Percentiles rank a stretch among this genome's conserved stretches.
phyloP scores from a whole-genome alignment of 2,888 invertebrate genomes.

The Campaea margaritaria region DNA sequence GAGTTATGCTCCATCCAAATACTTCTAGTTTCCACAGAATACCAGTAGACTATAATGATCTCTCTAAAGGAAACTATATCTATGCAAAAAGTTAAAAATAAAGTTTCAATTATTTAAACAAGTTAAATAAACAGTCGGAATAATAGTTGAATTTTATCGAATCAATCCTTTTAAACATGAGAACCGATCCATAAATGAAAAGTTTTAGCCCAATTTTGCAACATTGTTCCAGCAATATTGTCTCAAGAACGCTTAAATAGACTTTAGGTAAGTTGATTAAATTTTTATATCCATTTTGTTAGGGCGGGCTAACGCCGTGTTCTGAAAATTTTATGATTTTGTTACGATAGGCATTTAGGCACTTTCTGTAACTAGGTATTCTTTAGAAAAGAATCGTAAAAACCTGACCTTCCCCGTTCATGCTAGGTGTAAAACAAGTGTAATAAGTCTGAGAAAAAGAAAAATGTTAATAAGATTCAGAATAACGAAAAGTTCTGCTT shows the following conservation, averaged over 20 bases:
- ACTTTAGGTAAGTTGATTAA: constrained; percentile 23
- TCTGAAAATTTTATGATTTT: constrained; percentile 26
- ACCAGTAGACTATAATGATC: too few species aligned
- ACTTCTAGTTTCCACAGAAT: too few species aligned
- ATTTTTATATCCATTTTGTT: constrained; percentile 26
- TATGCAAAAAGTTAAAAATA: too few species aligned
- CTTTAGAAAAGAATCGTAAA: neutral
- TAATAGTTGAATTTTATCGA: too few species aligned
- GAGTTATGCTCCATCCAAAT: too few species aligned
- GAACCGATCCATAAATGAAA: too few species aligned
- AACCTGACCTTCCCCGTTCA: neutral
- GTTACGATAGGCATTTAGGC: constrained; percentile 17
- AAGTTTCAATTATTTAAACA: too few species aligned
- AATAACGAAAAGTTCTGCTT: constrained; percentile 14
- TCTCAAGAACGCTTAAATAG: neutral
- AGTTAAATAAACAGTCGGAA: too few species aligned
- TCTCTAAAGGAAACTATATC: too few species aligned
- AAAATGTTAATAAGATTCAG: constrained; percentile 21
- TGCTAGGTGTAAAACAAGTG: neutral
- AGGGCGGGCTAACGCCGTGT: constrained; percentile 19
- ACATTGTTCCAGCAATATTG: neutral
- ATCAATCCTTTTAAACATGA: too few species aligned
- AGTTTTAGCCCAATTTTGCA: too few species aligned
- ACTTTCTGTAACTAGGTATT: constrained; percentile 2
- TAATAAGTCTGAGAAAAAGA: constrained; percentile 1